A percentile compares a stretch with the other conserved stretches of the same genome.
phyloP scores from a whole-genome alignment of 30 jellyfish, hydroid and myxozoan species.

The Hydractinia echinata region DNA sequence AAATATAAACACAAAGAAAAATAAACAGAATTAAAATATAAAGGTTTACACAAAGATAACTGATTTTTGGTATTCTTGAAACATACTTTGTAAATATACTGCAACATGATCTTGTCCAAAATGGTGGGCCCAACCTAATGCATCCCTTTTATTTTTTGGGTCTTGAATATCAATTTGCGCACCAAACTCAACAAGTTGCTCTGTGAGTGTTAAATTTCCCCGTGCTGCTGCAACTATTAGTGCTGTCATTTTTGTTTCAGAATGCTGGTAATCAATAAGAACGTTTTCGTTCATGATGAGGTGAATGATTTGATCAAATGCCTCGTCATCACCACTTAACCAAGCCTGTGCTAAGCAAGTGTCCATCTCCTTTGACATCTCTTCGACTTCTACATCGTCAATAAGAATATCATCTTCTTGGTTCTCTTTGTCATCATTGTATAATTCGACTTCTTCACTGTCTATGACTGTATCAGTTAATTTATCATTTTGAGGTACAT shows the following conservation, averaged over 20 bases:
- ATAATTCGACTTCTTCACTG: neutral
- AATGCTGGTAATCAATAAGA: slow-evolving; percentile 51
- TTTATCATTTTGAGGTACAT: too few relatives aligned
- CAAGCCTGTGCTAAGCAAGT: slow-evolving; percentile 46
- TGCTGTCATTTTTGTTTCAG: slow-evolving; percentile 80
- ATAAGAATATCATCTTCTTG: slow-evolving; percentile 15
- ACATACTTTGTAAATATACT: slow-evolving; percentile 17
- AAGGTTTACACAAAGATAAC: neutral
- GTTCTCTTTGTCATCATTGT: neutral
- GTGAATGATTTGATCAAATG: slow-evolving; percentile 72
- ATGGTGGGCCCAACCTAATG: slow-evolving; percentile 67
- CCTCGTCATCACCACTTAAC: slow-evolving; percentile 81
- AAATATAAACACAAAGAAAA: neutral
- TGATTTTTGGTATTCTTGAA: too few relatives aligned
- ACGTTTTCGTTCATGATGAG: slow-evolving; percentile 63
- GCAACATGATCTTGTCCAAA: slow-evolving; percentile 54
- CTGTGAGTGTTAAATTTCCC: slow-evolving; percentile 64
- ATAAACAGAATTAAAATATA: neutral
- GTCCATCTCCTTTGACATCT: slow-evolving; percentile 14
- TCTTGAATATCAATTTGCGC: slow-evolving; percentile 64
- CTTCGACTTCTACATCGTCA: slow-evolving; percentile 21
- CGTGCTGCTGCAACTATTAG: slow-evolving; percentile 88
- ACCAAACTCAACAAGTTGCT: slow-evolving; percentile 65
- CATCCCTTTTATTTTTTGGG: slow-evolving; percentile 51
- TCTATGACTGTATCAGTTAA: neutral